Percentiles rank a stretch among this genome's conserved stretches.
Evolutionary conservation across 92 coral and sea anemone genomes (phyloP).

Genomic region (Epizoanthus illoricatus): DNA sequence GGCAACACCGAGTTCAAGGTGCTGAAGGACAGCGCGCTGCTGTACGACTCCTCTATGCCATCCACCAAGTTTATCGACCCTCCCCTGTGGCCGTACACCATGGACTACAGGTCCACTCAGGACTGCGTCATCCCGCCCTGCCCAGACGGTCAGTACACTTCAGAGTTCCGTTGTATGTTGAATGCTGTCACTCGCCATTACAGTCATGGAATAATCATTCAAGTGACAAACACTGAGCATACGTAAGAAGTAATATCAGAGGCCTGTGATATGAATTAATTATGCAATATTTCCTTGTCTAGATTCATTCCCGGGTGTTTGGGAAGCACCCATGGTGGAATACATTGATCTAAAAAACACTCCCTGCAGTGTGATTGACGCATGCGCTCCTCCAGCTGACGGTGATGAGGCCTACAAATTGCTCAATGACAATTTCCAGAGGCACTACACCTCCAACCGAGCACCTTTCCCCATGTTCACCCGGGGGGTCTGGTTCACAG

Average conservation of each 20-base stretch:
- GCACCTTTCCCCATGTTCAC: conserved; percentile 74
- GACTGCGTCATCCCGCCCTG: conserved; percentile 64
- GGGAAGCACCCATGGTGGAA: conserved; percentile 78
- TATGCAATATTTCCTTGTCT: not conserved
- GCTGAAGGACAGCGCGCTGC: conserved; percentile 44
- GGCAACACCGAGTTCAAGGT: conserved; percentile 69
- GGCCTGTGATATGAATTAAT: too few relatives aligned
- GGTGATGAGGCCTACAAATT: conserved; percentile 51
- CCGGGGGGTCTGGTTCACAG: conserved; percentile 44
- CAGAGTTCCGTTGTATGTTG: too few relatives aligned
- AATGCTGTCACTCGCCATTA: too few relatives aligned
- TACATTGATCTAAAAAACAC: conserved; percentile 43
- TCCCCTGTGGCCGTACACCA: conserved; percentile 74
- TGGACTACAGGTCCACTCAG: conserved; percentile 58
- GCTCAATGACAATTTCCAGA: conserved; percentile 49
- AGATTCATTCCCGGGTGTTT: conserved; percentile 74
- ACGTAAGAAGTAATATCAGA: too few relatives aligned
- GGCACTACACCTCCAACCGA: conserved; percentile 64
- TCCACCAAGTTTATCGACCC: conserved; percentile 41
- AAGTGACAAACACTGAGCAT: too few relatives aligned
- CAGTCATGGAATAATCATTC: too few relatives aligned
- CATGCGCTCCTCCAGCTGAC: conserved; percentile 53
- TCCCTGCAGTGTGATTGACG: conserved; percentile 54
- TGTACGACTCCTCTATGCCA: conserved; percentile 76
- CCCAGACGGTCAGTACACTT: conserved; percentile 49